Percentiles rank a stretch among this genome's conserved stretches.
These are phyloP conservation scores for Gambelia wislizenii DNA, from an alignment of 2,797 vertebrate genomes.

Conservation along the genomic window DNA sequence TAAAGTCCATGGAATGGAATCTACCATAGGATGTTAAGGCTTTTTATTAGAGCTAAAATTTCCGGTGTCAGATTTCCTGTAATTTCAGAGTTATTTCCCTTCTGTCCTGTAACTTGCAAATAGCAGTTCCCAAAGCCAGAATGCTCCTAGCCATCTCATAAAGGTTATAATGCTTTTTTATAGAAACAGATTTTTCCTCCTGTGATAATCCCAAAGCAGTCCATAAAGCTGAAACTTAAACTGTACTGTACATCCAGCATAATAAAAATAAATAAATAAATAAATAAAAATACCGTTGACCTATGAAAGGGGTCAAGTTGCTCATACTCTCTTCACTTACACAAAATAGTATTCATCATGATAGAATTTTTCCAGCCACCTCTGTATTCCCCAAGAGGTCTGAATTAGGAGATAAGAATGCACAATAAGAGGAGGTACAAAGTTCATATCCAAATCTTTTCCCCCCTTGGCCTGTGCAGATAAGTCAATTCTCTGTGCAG, in stretches of 20 bases:
- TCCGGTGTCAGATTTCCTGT: conserved; percentile 67
- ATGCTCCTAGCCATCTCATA: conserved; percentile 55
- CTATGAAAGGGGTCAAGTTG: conserved; percentile 23
- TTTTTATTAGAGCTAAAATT: conserved; percentile 72
- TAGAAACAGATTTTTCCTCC: conserved; percentile 43
- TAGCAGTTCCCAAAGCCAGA: conserved; percentile 62
- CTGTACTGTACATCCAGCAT: conserved; percentile 15
- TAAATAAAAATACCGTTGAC: conserved; percentile 24
- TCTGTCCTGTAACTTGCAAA: conserved; percentile 67
- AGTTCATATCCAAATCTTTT: conserved; percentile 11
- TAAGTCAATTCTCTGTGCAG: neutral
- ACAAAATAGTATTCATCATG: conserved; percentile 9
- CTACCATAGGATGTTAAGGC: conserved; percentile 53
- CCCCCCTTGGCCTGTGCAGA: neutral
- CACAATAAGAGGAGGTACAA: neutral
- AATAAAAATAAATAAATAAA: conserved; percentile 37
- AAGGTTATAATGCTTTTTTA: conserved; percentile 35
- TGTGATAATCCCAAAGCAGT: conserved; percentile 43
- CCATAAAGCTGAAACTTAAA: conserved; percentile 41
- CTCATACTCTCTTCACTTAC: conserved; percentile 9
- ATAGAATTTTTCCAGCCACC: conserved; percentile 27
- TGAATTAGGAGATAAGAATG: conserved; percentile 10
- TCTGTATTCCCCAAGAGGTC: neutral
- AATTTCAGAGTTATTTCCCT: conserved; percentile 72
- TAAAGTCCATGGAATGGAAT: conserved; percentile 61